phyloP scores from a whole-genome alignment of 2,113 vertebrate species.

The Baryphthengus martii region DNA sequence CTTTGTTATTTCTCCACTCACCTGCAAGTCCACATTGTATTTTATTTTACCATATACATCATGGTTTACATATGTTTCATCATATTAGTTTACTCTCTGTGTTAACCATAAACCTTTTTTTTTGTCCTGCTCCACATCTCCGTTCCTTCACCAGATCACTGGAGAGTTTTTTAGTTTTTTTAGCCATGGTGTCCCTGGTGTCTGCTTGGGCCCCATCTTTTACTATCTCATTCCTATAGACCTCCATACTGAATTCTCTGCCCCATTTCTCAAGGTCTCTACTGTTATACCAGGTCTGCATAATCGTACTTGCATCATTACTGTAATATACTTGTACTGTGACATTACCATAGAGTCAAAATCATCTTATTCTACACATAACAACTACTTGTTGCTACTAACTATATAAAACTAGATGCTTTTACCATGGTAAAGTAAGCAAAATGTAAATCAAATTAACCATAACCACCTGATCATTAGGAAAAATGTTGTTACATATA shows the following conservation, averaged over 20 bases:
- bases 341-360: neutral
- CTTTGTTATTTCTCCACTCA: neutral
- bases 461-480: neutral
- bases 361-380: neutral
- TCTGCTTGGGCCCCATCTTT: neutral
- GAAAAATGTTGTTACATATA: neutral
- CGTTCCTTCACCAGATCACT: neutral
- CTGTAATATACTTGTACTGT: neutral
- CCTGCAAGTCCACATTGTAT: neutral
- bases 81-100: neutral
- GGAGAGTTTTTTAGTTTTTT: neutral
- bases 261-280: neutral
- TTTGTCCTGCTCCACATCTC: neutral
- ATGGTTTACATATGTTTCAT: neutral
- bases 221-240: neutral
- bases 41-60: neutral
- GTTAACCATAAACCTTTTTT: neutral
- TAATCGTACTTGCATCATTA: neutral
- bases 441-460: neutral
- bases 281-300: neutral
- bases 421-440: neutral
- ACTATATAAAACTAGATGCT: neutral
- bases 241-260: neutral
- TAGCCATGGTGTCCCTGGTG: neutral
- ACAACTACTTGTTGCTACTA: neutral